These are phyloP conservation scores for Dryadula phaetusa DNA, from an alignment of 2,888 invertebrate genomes.

Conservation along the genomic window DNA sequence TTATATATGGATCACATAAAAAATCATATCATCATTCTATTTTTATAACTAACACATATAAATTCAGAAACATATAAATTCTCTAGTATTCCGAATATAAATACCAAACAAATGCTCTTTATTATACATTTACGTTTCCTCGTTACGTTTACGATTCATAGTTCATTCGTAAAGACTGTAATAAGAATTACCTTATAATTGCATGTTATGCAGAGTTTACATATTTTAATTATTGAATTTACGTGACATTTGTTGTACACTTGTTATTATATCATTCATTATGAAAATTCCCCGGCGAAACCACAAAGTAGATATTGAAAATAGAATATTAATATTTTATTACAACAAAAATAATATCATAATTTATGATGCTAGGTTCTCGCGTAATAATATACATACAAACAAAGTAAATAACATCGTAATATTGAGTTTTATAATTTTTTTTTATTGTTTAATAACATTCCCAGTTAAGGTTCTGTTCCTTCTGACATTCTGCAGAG, in stretches of 20 bases:
- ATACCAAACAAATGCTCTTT: too few relatives aligned
- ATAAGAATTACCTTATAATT: too few relatives aligned
- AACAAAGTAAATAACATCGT: constrained; percentile 2
- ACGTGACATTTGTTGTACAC: not conserved
- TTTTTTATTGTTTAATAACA: constrained; percentile 9
- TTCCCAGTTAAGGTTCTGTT: not conserved
- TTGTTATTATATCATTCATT: not conserved
- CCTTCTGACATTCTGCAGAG: not conserved
- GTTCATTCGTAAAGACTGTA: too few relatives aligned
- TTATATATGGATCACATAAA: too few relatives aligned
- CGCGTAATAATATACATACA: not conserved
- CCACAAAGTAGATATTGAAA: not conserved
- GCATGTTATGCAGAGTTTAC: not conserved
- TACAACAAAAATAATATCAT: not conserved
- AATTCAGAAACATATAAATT: too few relatives aligned
- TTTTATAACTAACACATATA: too few relatives aligned
- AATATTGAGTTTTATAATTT: not conserved
- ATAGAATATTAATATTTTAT: not conserved
- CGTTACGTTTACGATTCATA: too few relatives aligned
- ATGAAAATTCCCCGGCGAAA: not conserved
- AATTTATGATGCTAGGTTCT: not conserved
- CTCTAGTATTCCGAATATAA: too few relatives aligned
- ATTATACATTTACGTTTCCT: too few relatives aligned
- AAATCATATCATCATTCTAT: too few relatives aligned
- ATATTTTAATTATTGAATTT: not conserved